phyloP scores from a whole-genome alignment of 2,888 invertebrate species.

The Pteria penguin region DNA sequence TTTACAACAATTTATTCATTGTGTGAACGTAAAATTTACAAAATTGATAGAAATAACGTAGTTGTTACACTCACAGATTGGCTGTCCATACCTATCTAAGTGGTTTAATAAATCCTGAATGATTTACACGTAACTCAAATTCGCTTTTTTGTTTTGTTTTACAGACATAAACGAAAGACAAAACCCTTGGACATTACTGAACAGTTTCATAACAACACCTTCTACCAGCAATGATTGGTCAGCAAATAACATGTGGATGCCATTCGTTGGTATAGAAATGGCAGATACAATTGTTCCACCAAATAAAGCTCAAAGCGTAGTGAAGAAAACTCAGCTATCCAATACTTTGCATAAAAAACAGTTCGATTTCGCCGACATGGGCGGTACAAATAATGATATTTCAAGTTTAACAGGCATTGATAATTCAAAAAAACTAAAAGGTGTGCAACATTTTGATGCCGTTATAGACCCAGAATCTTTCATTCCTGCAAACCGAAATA shows the following conservation, averaged over 20 bases:
- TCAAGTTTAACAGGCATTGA: background rate
- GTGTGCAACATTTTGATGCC: background rate
- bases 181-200: background rate
- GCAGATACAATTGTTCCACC: background rate
- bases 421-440: background rate
- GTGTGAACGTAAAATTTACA: too few species aligned
- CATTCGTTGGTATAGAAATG: background rate
- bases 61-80: too few species aligned
- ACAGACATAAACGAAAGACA: too few species aligned
- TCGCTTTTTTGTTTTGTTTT: too few species aligned
- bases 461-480: background rate
- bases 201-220: background rate
- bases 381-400: background rate
- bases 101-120: too few species aligned
- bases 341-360: background rate
- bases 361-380: background rate
- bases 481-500: background rate
- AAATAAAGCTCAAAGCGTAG: background rate
- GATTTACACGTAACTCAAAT: too few species aligned
- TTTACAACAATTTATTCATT: too few species aligned
- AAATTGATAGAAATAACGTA: too few species aligned
- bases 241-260: background rate
- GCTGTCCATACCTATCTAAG: too few species aligned
- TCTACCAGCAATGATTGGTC: background rate
- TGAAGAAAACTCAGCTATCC: too few species aligned